These are phyloP conservation scores for Campopleginae sp. DNA, from an alignment of 2,888 invertebrate species.

Conservation along the genomic window DNA sequence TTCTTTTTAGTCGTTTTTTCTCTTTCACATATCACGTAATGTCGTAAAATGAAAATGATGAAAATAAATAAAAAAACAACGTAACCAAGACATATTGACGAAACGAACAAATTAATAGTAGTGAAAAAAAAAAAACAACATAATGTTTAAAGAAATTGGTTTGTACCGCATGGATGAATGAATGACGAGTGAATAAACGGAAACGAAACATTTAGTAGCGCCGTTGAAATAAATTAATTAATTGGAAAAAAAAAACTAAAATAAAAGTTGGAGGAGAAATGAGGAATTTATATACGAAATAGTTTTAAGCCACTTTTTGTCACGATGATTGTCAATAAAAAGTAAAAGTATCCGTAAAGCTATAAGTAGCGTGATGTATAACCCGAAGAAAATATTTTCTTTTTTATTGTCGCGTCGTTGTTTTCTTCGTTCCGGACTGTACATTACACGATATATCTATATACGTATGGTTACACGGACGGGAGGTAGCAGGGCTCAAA, in stretches of 20 bases:
- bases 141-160: not conserved
- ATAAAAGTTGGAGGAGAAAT: slow-evolving; percentile 50
- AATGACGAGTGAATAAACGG: slow-evolving; percentile 17
- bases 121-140: slow-evolving; percentile 30
- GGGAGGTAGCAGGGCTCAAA: slow-evolving; percentile 30
- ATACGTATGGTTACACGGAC: slow-evolving; percentile 35
- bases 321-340: slow-evolving; percentile 79
- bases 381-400: slow-evolving; percentile 51
- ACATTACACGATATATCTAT: slow-evolving; percentile 45
- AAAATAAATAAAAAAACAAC: not conserved
- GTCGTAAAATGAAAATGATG: slow-evolving; percentile 26
- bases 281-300: slow-evolving; percentile 69
- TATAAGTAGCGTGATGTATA: slow-evolving; percentile 63
- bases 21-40: slow-evolving; percentile 66
- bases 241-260: slow-evolving; percentile 43
- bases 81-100: slow-evolving; percentile 46
- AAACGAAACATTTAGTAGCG: slow-evolving; percentile 31
- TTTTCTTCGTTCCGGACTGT: slow-evolving; percentile 57
- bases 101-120: slow-evolving; percentile 21
- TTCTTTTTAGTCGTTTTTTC: slow-evolving; percentile 54
- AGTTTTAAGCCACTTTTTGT: slow-evolving; percentile 81
- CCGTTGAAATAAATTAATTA: slow-evolving; percentile 27
- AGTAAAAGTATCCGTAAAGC: slow-evolving; percentile 60
- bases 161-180: slow-evolving; percentile 37
- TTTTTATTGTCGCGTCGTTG: slow-evolving; percentile 55